Conservation (phyloP, 2,113 vertebrate genomes). For the Ovibos moschatus region DNA sequence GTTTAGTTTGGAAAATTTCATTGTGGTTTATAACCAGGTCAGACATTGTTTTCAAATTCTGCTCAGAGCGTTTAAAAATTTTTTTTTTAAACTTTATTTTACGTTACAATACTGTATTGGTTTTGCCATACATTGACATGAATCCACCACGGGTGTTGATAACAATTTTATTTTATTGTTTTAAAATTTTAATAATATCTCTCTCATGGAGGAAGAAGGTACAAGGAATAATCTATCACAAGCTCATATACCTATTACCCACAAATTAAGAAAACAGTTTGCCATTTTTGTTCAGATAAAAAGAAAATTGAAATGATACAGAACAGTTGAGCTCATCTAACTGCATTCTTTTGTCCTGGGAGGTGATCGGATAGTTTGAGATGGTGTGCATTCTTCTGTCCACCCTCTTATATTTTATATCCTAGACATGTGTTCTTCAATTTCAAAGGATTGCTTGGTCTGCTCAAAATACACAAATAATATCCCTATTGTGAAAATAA, state of each 20-base stretch:
- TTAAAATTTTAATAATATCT: background rate
- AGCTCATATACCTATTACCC: background rate
- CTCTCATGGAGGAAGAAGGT: background rate
- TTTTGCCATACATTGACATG: too few relatives aligned
- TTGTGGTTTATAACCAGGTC: background rate
- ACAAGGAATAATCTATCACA: background rate
- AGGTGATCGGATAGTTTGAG: background rate
- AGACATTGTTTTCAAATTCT: background rate
- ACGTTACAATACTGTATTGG: too few relatives aligned
- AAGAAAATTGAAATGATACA: background rate
- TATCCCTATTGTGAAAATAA: background rate
- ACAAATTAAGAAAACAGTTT: background rate
- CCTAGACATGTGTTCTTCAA: background rate
- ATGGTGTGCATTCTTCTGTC: background rate
- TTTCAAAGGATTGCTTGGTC: background rate
- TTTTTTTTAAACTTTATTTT: too few relatives aligned
- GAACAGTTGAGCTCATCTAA: too few relatives aligned
- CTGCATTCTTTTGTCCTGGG: background rate
- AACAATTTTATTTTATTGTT: background rate
- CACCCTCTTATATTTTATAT: background rate
- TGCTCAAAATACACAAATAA: background rate
- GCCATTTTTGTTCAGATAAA: background rate
- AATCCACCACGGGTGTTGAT: background rate
- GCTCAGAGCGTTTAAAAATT: background rate
- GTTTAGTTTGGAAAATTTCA: background rate